phyloP scores from a whole-genome alignment of 2,113 vertebrate species.

The Dasyurus viverrinus region DNA sequence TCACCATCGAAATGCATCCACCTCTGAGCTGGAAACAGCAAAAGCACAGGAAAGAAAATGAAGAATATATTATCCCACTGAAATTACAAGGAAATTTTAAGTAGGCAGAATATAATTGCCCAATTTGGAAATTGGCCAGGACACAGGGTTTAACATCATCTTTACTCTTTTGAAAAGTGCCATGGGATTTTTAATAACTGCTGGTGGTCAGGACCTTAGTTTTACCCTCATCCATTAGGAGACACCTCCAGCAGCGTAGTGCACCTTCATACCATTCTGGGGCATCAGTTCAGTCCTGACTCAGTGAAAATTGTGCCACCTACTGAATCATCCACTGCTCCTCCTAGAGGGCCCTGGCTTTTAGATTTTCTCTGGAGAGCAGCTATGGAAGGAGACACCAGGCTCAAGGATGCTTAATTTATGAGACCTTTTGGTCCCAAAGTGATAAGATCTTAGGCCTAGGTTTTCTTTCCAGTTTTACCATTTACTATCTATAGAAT shows the following conservation, averaged over 20 bases:
- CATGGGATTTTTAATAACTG: constrained; percentile 83
- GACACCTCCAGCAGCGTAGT: constrained; percentile 80
- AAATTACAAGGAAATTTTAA: constrained; percentile 82
- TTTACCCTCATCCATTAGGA: constrained; percentile 82
- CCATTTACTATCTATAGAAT: neutral
- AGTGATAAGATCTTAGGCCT: constrained; percentile 60
- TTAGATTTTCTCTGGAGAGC: constrained; percentile 79
- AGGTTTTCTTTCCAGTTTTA: constrained; percentile 57
- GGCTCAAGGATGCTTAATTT: constrained; percentile 71
- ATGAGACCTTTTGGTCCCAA: constrained; percentile 70
- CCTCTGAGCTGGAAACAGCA: constrained; percentile 69
- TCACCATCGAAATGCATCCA: constrained; percentile 64
- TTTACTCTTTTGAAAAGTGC: constrained; percentile 83
- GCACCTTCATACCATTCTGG: constrained; percentile 77
- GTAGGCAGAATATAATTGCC: constrained; percentile 82
- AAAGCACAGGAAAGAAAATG: constrained; percentile 71
- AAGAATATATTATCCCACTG: constrained; percentile 80
- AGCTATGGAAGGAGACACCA: constrained; percentile 68
- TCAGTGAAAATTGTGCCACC: constrained; percentile 82
- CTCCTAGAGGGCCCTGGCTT: constrained; percentile 71
- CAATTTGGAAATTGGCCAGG: constrained; percentile 83
- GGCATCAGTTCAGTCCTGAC: constrained; percentile 80
- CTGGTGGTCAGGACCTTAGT: constrained; percentile 81
- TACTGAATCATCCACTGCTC: constrained; percentile 79
- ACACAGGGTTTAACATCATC: constrained; percentile 82